Evolutionary conservation across 2,888 invertebrate genomes (phyloP), one percentile per base, ranked within the genome.

Genomic region (Sarcophaga subvicina): DNA sequence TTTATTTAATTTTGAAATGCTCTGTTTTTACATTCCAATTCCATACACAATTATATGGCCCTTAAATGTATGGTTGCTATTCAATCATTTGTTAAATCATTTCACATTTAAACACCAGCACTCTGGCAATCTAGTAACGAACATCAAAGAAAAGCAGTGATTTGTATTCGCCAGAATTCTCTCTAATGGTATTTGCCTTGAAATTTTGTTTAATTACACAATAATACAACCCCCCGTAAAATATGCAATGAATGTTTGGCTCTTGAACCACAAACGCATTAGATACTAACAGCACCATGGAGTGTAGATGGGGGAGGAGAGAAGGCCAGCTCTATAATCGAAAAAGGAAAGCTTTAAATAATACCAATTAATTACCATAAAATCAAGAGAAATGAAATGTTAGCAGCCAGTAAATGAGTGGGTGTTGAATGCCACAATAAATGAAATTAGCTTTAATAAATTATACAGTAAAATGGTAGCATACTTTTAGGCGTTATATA

Each of bases 341-440:
- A 22, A 54, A 72, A 80, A 60, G 80, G 69, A n/a, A 25, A 76
- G 83, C 69, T 77, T 87, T 80, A 81, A 81, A 83, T 81, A 83
- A 78, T 78, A 75, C 77, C 83, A 86, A 86, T 83, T 86, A 86
- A 83, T 86, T 86, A 86, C 80, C 83, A 73, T 80, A 49, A 73
- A 86, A 80, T 67, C 70, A 60, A 70, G 69, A 62, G 80, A 76
- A 84, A 76, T 73, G 80, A 80, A 77, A 83, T 78, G 80, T 72
- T 80, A 81, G 71, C 60, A 37, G 75, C 64, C 70, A 79, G 64
- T 62, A 70, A 78, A 63, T 79, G 75, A 72, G 64, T 78, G 63
- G 70, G 62, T 79, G 60, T 71, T 83, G 76, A 86, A 86, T 82
- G 71, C 69, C 69, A 54, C 62, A 80, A 27, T 62, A 79, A 25